phyloP scores from a whole-genome alignment of 2,888 invertebrate genomes.

The Trisateles emortualis region DNA sequence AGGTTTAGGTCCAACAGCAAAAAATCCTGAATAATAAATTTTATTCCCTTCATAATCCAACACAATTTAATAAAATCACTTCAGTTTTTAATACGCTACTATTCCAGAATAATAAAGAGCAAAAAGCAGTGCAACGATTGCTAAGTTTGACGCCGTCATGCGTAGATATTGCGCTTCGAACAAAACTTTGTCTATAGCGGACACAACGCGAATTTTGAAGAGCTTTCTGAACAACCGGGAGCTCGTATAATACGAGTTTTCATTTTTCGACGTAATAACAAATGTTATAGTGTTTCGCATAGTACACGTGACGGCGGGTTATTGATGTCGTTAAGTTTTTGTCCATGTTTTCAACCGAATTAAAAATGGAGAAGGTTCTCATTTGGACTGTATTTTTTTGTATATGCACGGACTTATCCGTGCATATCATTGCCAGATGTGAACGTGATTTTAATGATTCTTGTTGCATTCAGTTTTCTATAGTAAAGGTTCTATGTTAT shows the following conservation, averaged over 20 bases:
- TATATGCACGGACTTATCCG: no score
- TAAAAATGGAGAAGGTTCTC: no score
- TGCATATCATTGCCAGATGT: no score
- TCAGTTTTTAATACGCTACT: conserved; percentile 10
- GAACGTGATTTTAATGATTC: no score
- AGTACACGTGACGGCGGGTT: not conserved
- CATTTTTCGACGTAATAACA: conserved; percentile 4
- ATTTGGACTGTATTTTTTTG: no score
- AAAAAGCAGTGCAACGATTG: conserved; percentile 1
- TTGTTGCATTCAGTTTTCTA: no score
- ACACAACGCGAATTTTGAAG: conserved; percentile 5
- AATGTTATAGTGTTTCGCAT: not conserved
- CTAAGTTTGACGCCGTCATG: conserved; percentile 14
- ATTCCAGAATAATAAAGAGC: conserved; percentile 9
- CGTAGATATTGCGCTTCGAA: conserved; percentile 9
- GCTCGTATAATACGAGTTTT: conserved; percentile 15
- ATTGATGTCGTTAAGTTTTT: not conserved
- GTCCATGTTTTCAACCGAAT: not conserved
- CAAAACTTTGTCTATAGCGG: conserved; percentile 22
- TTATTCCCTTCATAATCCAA: not conserved
- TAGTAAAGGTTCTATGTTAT: no score
- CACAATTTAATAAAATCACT: conserved; percentile 12
- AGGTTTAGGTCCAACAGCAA: no score
- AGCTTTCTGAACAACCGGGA: conserved; percentile 1
- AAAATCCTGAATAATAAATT: no score